Base-by-base conservation (phyloP, 2,888 invertebrate species). In the Endomychus coccineus region DNA sequence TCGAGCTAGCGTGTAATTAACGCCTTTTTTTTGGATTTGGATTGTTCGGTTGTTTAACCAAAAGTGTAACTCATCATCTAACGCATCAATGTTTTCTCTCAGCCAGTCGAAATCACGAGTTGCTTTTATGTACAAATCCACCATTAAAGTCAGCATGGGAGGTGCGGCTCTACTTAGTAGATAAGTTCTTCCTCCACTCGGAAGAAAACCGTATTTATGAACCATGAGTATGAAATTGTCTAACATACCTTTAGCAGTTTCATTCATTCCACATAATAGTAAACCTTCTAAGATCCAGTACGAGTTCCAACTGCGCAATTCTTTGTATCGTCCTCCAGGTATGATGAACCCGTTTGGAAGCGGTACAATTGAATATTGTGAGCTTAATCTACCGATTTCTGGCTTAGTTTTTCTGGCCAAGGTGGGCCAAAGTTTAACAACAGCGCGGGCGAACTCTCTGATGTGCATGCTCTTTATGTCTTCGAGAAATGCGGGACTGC, bases 251-350 rank as follows among this genome's bases (percentile, higher is more conserved):
- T 67, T 69, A 0, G 74, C 83, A 0, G 86, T 87, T 3, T 71
- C 64, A 4, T 70, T 58, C 88, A 90, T 88, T 44, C 79, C 83
- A 39, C 82, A 81, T 7, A 82, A 68, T 1, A 89, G 66, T 2
- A 90, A 67, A 0, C 89, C 89, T 56, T 83, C 78, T 23, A 89
- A 71, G 31, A 86, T 83, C 88, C 89, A 90, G 60, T 81, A 89
- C 0, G 87, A 78, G 55, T 90, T 89, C 89, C 89, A 89, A 57
- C 89, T 89, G 59, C 88, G 89, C 32, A 80, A 69, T 56, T 83
- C 83, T 52, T 70, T 66, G 68, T 89, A 75, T 59, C 89, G 54
- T 44, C 89, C 75, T 48, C 85, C 77, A 11, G 74, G 85, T 48
- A 74, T 77, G 16, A 82, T 74, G 43, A 81, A 80, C 74, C 38